A percentile compares a stretch with the other conserved stretches of the same genome.
Evolutionary conservation across 2,113 vertebrate species (phyloP).

Genomic region (Xiphias gladius): DNA sequence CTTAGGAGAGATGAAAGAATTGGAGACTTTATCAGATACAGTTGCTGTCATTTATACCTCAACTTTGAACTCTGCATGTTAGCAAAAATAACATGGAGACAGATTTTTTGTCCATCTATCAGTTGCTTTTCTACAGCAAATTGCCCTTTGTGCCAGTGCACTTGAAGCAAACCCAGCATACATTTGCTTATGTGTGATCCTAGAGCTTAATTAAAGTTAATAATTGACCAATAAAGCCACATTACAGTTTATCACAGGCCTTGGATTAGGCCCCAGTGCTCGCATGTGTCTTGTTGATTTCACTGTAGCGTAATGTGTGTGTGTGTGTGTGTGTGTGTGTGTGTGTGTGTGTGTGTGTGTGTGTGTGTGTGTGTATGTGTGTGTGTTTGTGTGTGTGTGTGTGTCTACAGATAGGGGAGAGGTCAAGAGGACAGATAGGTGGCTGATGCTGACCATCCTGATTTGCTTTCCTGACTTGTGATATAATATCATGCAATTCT

Average conservation of each 20-base stretch:
- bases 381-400: not conserved
- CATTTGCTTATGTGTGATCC: conserved; percentile 34
- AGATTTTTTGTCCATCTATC: not conserved
- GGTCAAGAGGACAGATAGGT: conserved; percentile 30
- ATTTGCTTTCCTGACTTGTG: conserved; percentile 31
- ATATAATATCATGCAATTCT: conserved; percentile 4
- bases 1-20: not conserved
- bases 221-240: conserved; percentile 54
- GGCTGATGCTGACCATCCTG: conserved; percentile 32
- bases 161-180: conserved; percentile 26
- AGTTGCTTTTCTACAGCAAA: not conserved
- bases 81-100: not conserved
- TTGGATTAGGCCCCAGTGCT: conserved; percentile 39
- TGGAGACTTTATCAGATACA: not conserved
- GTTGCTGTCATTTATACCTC: not conserved
- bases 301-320: conserved; percentile 4
- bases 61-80: conserved; percentile 23
- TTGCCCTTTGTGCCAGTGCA: conserved; percentile 38
- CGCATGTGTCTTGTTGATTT: conserved; percentile 57
- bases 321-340: no score
- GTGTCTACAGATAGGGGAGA: conserved; percentile 37
- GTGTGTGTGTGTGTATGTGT: not conserved
- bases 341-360: no score
- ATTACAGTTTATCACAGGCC: conserved; percentile 60
- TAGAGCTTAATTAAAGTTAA: conserved; percentile 69